Percentiles rank a stretch among this genome's conserved stretches.
Conservation (phyloP, 2,797 vertebrate species). For the Sebastes kiyomatsui region DNA sequence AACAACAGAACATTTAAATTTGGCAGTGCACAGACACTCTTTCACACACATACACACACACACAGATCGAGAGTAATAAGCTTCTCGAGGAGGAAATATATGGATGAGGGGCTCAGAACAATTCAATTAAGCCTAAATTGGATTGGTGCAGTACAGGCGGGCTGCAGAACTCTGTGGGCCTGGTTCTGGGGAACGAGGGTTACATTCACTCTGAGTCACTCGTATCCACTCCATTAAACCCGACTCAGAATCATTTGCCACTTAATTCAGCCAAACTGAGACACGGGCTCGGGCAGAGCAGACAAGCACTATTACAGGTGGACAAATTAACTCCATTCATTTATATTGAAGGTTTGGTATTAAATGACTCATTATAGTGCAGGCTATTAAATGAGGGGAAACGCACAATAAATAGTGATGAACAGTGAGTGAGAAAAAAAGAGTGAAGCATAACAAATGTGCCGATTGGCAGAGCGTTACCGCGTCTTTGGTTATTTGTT, state of each 20-base stretch:
- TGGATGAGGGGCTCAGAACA: constrained; percentile 65
- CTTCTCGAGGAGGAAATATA: constrained; percentile 61
- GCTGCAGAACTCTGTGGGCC: constrained; percentile 52
- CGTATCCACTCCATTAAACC: constrained; percentile 75
- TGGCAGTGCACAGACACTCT: constrained; percentile 13
- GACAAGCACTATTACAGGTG: constrained; percentile 56
- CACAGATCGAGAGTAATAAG: constrained; percentile 41
- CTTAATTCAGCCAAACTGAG: constrained; percentile 66
- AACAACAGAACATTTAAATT: constrained; percentile 41
- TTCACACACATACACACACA: not conserved
- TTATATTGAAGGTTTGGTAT: constrained; percentile 18
- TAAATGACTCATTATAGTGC: constrained; percentile 26
- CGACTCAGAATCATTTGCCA: constrained; percentile 66
- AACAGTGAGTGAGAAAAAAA: not conserved
- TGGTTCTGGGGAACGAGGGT: constrained; percentile 45
- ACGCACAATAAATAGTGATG: not conserved
- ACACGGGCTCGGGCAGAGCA: constrained; percentile 48
- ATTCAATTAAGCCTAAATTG: constrained; percentile 78
- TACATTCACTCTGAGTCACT: constrained; percentile 51
- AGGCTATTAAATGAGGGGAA: constrained; percentile 18
- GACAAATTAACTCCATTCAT: constrained; percentile 56
- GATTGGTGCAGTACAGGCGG: constrained; percentile 62
- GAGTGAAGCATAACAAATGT: not conserved
- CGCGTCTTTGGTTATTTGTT: constrained; percentile 2
- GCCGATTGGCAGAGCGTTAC: not conserved